A percentile compares a stretch with the other conserved stretches of the same genome.
Evolutionary conservation across 2,113 vertebrate genomes (phyloP).

Genomic region (Cromileptes altivelis): DNA sequence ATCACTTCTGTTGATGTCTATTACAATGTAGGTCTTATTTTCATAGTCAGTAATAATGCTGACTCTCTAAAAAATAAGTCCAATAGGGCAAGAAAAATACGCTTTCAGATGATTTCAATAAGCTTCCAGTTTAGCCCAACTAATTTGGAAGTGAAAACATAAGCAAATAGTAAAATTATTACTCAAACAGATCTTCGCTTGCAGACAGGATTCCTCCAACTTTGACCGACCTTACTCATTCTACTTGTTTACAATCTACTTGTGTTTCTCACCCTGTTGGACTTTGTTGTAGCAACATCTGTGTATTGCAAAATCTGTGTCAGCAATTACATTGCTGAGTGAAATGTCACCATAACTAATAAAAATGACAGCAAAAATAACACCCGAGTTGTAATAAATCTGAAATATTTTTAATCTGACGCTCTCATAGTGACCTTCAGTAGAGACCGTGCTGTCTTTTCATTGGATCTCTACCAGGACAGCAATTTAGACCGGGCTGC

Average conservation of each 20-base stretch:
- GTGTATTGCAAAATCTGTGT: not conserved
- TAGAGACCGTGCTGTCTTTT: not conserved
- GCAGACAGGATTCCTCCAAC: not conserved
- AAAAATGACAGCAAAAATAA: not conserved
- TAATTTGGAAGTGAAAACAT: not conserved
- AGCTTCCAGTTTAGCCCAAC: not conserved
- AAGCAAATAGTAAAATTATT: not conserved
- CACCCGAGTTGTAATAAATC: not conserved
- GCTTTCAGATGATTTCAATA: not conserved
- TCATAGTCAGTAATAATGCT: too few relatives aligned
- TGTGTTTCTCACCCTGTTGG: too few relatives aligned
- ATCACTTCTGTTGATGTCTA: too few relatives aligned
- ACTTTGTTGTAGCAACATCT: not conserved
- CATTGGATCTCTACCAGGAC: not conserved
- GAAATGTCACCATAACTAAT: not conserved
- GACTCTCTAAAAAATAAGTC: too few relatives aligned
- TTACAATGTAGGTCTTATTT: too few relatives aligned
- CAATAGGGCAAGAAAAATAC: not conserved
- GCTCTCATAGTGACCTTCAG: not conserved
- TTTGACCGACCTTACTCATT: not conserved
- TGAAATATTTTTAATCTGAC: not conserved
- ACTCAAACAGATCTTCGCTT: not conserved
- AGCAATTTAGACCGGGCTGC: too few relatives aligned
- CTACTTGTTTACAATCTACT: too few relatives aligned
- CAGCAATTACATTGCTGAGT: not conserved